phyloP scores from a whole-genome alignment of 2,797 vertebrate genomes.

The Tamandua tetradactyla region DNA sequence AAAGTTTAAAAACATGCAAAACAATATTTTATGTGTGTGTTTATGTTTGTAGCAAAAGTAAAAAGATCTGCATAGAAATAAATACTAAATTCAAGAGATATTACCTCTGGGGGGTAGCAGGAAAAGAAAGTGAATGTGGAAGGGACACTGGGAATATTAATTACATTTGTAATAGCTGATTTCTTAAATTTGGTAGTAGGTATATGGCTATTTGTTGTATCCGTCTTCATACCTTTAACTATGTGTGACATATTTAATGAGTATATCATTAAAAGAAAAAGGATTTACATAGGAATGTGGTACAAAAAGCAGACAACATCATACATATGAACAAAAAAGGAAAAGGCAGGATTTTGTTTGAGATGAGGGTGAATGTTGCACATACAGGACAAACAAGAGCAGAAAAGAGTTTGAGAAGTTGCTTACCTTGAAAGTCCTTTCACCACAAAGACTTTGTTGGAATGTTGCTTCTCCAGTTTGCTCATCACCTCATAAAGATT shows the following conservation, averaged over 20 bases:
- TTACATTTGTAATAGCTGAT: not conserved
- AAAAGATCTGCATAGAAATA: not conserved
- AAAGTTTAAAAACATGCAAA: conserved; percentile 9
- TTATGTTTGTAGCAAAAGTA: not conserved
- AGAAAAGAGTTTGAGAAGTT: not conserved
- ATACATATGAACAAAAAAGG: not conserved
- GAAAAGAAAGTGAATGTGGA: not conserved
- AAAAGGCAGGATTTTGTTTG: not conserved
- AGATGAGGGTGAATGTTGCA: not conserved
- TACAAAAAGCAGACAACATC: not conserved
- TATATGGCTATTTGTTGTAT: not conserved
- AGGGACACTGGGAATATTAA: not conserved
- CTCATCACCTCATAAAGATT: conserved; percentile 93
- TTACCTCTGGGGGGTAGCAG: not conserved
- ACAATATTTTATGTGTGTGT: not conserved
- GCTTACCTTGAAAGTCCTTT: conserved; percentile 91
- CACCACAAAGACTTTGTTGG: conserved; percentile 92
- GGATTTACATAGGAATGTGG: not conserved
- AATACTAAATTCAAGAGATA: not conserved
- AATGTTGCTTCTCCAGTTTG: conserved; percentile 94
- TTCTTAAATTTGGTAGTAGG: not conserved
- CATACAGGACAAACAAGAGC: not conserved
- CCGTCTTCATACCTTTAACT: conserved; percentile 19
- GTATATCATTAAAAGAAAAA: conserved; percentile 17
- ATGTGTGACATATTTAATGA: conserved; percentile 17